Base-by-base conservation (phyloP, 2,113 vertebrate genomes). In the Hippocampus comes region DNA sequence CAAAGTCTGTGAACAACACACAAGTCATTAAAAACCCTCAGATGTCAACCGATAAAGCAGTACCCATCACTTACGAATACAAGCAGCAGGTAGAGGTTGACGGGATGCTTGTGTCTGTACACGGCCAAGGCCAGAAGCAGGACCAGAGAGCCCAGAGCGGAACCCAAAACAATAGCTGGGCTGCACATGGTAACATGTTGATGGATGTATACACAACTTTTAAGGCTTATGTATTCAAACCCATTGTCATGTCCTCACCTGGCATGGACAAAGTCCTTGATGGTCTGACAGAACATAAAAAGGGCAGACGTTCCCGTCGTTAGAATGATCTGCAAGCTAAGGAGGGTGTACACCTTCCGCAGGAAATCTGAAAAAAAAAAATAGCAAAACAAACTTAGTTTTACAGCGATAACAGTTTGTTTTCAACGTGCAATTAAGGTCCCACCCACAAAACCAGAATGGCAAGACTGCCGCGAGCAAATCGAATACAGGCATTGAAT, bases 11-110 rank as follows among this genome's bases (percentile, higher is more conserved):
- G 83, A 85, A 57, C 57, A 80, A 70, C 14, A 71, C 23, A 74
- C 41, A 59, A 15, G 61, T 30, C 77, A 30, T 12, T 66, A 1
- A 25, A 48, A 34, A 0, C 17, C 34, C 7, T 9, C 15, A 30
- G 15, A 20, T 48, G 12, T 66, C n/a, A 17, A 48, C n/a, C 12
- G 9, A 64, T 42, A n/a, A 12, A 59, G 23, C 1, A 14, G 23
- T 27, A 2, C 11, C 12, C 12, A 17, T 68, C 17, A 5, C 97
- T 97, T 90, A 98, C 97, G 90, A 99, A 98, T 79, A 88, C 90
- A 77, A 96, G 91, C 23, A 99, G 94, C 78, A 99, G 92, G 88
- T 96, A 98, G 55, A 99, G 92, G 84, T 99, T 99, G 89, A 95
- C 73, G 23, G 97, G 97, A 82, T 99, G 93, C 57, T 93, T 91